Evolutionary conservation across 2,113 vertebrate species (phyloP), one percentile per base, ranked within the genome.

Genomic region (Opisthocomus hoazin): DNA sequence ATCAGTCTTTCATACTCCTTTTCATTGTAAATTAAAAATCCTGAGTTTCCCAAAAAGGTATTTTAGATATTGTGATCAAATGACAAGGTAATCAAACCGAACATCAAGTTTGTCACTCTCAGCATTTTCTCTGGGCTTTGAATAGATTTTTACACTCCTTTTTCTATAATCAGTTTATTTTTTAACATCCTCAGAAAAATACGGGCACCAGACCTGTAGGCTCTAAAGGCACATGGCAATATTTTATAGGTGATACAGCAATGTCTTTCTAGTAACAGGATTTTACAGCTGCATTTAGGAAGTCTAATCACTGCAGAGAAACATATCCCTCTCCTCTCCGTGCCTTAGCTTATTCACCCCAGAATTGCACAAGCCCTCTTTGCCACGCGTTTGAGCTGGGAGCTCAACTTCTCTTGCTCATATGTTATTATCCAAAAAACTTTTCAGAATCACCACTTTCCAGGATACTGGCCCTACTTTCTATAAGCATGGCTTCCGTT

Each of bases 401-500:
- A 87, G 43, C 34, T 78, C 39, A 36, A 43, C 3, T 53, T 29
- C 34, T 32, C 20, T 22, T 69, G 13, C 3, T 91, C 15, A 1
- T 13, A 27, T 36, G 10, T 22, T 80, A 24, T 51, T 73, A 70
- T 13, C 13, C n/a, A 24, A 74, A 36, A 74, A 63, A 36, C 9
- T 78, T 41, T 39, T 73, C 34, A 51, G 39, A 60, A 46, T 53
- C 24, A 36, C 10, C 7, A 4, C 10, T n/a, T 92, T 41, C 8
- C 36, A 39, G 16, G 30, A 34, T 9, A 58, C 2, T 0, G 0
- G 2, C 27, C 18, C 22, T 78, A 63, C 37, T 69, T 82, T 53
- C 48, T 61, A 10, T 51, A 90, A 65, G 4, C 5, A 5, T 15
- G 6, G 5, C 17, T 17, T 81, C 36, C 15, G 5, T 39, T 93